Base-by-base conservation (phyloP, 2,797 vertebrate genomes). In the Allobates femoralis region DNA sequence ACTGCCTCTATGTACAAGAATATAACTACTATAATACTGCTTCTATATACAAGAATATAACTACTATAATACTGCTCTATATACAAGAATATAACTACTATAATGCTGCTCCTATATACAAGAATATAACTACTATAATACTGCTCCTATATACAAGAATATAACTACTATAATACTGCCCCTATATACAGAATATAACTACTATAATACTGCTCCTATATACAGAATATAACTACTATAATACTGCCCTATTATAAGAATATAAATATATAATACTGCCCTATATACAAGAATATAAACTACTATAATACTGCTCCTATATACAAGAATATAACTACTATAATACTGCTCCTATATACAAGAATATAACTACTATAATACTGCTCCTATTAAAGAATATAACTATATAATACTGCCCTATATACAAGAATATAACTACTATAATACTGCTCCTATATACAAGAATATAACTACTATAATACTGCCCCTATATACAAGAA, bases 181-280 rank as follows among this genome's bases (percentile, higher is more conserved):
- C 60, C 60, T 64, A 64, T 64, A 4, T 64, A 64, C 60, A 64
- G 60, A 64, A 64, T 64, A 64, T 64, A 64, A 64, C 60, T 64
- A 64, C 26, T 64, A 64, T 64, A 64, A 10, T 64, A 64, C 60
- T 64, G 26, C 60, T 8, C 60, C 60, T 64, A 64, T 64, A 4
- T 64, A 64, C 28, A 64, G 60, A 64, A 64, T 64, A 64, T 64
- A 64, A 64, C 60, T 64, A 64, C 60, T 64, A 64, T 64, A 64
- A 28, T 64, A 28, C 60, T 28, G 26, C 60, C 5, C 60, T 64
- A 64, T 64, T 64, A 64, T 26, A 64, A 28, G 60, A 64, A 64
- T 64, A 64, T 64, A 64, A n/a, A 28, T 64, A 64, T 64, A 64
- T 64, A 64, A 64, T 64, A 64, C 60, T 64, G 26, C 60, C 60